A percentile compares a stretch with the other conserved stretches of the same genome.
phyloP scores from a whole-genome alignment of 1,140 invertebrate genomes.

The Phymorhynchus buccinoides region DNA sequence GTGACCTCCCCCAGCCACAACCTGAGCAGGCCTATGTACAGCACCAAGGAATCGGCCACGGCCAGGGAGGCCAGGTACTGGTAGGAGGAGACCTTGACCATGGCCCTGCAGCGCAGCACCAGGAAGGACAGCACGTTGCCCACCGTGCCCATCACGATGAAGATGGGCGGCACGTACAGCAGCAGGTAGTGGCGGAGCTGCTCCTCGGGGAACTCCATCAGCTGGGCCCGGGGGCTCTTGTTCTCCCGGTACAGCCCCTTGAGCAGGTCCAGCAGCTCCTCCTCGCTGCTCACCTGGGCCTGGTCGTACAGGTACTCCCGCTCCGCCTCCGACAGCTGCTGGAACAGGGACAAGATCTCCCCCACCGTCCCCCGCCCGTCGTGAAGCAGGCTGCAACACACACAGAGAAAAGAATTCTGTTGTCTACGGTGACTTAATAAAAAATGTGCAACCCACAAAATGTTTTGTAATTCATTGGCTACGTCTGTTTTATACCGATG shows the following conservation, averaged over 20 bases:
- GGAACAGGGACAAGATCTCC: not conserved
- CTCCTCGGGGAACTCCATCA: constrained; percentile 51
- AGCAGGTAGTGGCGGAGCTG: constrained; percentile 53
- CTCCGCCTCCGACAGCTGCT: not conserved
- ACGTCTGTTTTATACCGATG: no score
- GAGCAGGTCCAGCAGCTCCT: not conserved
- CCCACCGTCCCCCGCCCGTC: not conserved
- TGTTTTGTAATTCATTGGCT: no score
- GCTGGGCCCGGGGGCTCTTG: constrained; percentile 22
- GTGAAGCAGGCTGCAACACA: not conserved
- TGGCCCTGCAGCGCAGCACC: constrained; percentile 61
- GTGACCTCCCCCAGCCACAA: constrained; percentile 65
- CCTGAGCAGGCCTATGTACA: constrained; percentile 66
- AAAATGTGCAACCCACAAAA: no score
- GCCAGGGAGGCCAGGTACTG: constrained; percentile 68
- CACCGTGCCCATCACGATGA: constrained; percentile 63
- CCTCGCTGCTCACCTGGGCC: not conserved
- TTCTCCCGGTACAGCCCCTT: not conserved
- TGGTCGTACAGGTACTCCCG: not conserved
- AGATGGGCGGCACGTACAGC: constrained; percentile 61
- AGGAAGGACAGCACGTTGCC: constrained; percentile 66
- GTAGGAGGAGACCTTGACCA: constrained; percentile 67
- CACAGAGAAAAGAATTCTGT: not conserved
- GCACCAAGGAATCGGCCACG: constrained; percentile 67
- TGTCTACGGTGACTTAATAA: not conserved